Evolutionary conservation across 2,797 vertebrate species (phyloP).

Genomic region (Melanotaenia boesemani): DNA sequence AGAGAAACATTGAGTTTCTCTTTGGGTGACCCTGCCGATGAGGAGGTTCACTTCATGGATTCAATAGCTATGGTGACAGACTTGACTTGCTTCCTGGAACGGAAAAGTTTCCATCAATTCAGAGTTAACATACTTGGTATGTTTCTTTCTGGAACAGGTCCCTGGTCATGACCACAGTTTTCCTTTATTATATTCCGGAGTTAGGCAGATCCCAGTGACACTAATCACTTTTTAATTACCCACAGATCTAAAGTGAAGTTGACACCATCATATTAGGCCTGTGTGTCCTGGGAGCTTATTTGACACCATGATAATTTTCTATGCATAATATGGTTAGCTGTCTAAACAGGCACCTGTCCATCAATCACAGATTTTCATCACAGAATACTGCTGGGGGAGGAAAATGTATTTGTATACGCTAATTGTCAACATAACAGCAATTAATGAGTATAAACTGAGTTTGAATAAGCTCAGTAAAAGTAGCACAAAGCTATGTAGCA

Average conservation of each 20-base stretch:
- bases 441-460: conserved; percentile 14
- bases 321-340: conserved; percentile 55
- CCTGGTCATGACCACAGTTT: background rate
- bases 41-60: too few relatives aligned
- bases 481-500: background rate
- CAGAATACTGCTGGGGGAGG: conserved; percentile 5
- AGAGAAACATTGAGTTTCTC: too few relatives aligned
- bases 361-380: conserved; percentile 48
- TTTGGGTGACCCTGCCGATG: too few relatives aligned
- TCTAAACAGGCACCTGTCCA: conserved; percentile 56
- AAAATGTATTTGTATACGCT: conserved; percentile 1
- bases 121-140: too few relatives aligned
- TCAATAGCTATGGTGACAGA: too few relatives aligned
- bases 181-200: conserved; percentile 12
- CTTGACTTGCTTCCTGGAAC: too few relatives aligned
- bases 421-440: background rate
- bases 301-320: conserved; percentile 55
- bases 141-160: too few relatives aligned
- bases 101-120: too few relatives aligned
- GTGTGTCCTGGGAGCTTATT: conserved; percentile 51
- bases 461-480: background rate
- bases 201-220: background rate
- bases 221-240: conserved; percentile 59
- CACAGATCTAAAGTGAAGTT: conserved; percentile 54
- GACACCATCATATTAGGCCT: conserved; percentile 64